Conservation (phyloP, 2,113 vertebrate species). For the Scytalopus superciliaris region DNA sequence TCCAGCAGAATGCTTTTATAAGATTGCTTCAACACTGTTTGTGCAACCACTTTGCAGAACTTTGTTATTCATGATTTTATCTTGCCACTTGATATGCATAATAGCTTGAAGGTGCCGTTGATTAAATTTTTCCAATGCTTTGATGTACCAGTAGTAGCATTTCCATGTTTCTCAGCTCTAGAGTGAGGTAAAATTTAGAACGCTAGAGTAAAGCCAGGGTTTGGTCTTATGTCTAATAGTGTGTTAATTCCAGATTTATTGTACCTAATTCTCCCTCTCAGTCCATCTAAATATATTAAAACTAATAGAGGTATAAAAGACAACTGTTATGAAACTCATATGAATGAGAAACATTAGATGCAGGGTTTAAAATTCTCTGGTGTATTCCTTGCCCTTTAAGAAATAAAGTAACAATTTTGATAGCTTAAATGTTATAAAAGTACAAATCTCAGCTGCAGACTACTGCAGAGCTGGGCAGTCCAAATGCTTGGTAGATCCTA, state of each 20-base stretch:
- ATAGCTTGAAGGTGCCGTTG: conserved; percentile 68
- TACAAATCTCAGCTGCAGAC: background rate
- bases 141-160: conserved; percentile 57
- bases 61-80: conserved; percentile 71
- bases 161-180: conserved; percentile 52
- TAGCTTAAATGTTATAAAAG: background rate
- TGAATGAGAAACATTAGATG: background rate
- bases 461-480: background rate
- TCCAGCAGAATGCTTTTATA: conserved; percentile 62
- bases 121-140: conserved; percentile 68
- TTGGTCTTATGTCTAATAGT: background rate
- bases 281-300: background rate
- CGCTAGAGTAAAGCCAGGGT: background rate
- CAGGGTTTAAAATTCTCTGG: background rate
- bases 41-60: conserved; percentile 66
- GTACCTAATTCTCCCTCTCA: background rate
- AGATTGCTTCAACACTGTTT: conserved; percentile 67
- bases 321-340: background rate
- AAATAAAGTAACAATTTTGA: background rate
- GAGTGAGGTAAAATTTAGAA: conserved; percentile 8
- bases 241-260: conserved; percentile 1
- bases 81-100: conserved; percentile 68
- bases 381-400: background rate
- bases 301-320: background rate
- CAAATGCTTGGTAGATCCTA: background rate